Evolutionary conservation across 2,888 invertebrate genomes (phyloP).

Genomic region (Lucinisca nassula): DNA sequence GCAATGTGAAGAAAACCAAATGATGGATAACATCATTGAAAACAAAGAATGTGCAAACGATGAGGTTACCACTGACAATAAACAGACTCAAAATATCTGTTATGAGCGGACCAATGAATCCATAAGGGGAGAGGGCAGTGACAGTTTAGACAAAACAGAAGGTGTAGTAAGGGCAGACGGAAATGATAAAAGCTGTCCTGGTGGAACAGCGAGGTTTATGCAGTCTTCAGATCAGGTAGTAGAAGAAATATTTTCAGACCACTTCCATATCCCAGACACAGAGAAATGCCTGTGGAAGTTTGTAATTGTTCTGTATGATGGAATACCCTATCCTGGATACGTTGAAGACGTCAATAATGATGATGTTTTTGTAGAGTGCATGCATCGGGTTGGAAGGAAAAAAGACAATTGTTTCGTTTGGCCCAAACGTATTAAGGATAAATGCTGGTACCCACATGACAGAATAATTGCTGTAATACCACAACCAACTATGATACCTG

Average conservation of each 20-base stretch:
- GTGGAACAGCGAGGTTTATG: not conserved
- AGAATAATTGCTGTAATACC: constrained; percentile 14
- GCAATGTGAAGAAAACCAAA: no score
- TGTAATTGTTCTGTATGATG: constrained; percentile 42
- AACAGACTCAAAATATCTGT: no score
- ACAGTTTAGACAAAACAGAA: not conserved
- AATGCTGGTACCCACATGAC: constrained; percentile 29
- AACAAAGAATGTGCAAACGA: no score
- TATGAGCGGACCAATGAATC: no score
- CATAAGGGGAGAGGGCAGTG: no score
- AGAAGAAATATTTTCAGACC: not conserved
- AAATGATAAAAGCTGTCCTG: not conserved
- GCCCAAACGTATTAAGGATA: constrained; percentile 25
- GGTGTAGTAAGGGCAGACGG: not conserved
- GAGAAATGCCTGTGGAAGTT: constrained; percentile 28
- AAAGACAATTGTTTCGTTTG: constrained; percentile 28
- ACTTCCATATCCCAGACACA: not conserved
- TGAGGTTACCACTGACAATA: no score
- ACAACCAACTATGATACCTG: not conserved
- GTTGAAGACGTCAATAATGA: constrained; percentile 26
- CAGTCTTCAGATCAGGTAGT: not conserved
- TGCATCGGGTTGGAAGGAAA: constrained; percentile 27
- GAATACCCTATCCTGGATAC: constrained; percentile 31
- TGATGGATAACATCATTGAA: no score
- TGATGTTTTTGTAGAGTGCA: constrained; percentile 33